phyloP scores from a whole-genome alignment of 23 tunicate species.

The Clavelina lepadiformis region DNA sequence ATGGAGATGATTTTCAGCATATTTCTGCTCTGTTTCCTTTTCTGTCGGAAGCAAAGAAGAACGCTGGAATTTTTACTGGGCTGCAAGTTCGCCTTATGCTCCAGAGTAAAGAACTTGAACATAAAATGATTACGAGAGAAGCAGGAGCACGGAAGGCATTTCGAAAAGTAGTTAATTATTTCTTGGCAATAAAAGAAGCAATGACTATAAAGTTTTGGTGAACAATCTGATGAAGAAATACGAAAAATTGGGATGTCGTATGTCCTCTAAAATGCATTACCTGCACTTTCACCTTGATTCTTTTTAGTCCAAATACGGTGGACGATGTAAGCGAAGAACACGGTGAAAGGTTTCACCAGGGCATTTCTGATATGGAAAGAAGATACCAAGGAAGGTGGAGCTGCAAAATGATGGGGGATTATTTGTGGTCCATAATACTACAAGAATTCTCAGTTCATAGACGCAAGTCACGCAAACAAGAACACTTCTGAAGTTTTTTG shows the following conservation, averaged over 20 bases:
- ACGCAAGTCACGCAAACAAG: slow-evolving; percentile 14
- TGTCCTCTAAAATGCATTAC: slow-evolving; percentile 9
- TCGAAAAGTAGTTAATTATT: slow-evolving; percentile 4
- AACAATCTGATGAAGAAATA: slow-evolving; percentile 9
- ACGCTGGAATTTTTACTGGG: too few relatives aligned
- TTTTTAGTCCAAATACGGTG: too few relatives aligned
- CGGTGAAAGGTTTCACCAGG: slow-evolving; percentile 8
- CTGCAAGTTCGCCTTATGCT: background rate
- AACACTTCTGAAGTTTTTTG: slow-evolving; percentile 6
- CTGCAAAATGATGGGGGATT: too few relatives aligned
- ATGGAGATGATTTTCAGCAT: too few relatives aligned
- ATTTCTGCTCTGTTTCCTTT: too few relatives aligned
- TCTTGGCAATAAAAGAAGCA: slow-evolving; percentile 8
- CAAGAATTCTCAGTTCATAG: background rate
- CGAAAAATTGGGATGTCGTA: slow-evolving; percentile 15
- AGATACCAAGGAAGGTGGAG: too few relatives aligned
- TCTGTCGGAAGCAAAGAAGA: too few relatives aligned
- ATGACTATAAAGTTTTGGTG: slow-evolving; percentile 6
- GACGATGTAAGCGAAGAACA: too few relatives aligned
- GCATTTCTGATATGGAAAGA: slow-evolving; percentile 11
- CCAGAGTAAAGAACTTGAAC: slow-evolving; percentile 9
- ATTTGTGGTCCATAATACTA: too few relatives aligned
- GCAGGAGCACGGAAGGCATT: slow-evolving; percentile 12
- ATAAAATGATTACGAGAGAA: slow-evolving; percentile 11
- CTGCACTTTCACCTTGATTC: slow-evolving; percentile 2